These are phyloP conservation scores for Galaxea fascicularis DNA, from an alignment of 92 coral and sea anemone genomes.

Conservation along the genomic window DNA sequence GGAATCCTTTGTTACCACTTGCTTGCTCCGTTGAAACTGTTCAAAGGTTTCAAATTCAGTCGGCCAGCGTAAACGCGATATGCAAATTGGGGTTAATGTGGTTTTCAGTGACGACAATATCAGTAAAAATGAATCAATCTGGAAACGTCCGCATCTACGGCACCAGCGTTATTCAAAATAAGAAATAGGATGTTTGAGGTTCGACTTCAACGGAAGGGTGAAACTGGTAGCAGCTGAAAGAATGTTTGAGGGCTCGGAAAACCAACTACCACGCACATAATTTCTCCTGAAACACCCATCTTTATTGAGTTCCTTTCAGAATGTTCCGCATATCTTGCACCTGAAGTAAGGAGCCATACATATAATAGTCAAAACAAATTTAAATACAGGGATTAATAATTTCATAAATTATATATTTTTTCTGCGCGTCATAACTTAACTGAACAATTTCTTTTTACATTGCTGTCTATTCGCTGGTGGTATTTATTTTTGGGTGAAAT, in stretches of 20 bases:
- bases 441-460: constrained; percentile 51
- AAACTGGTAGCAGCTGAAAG: constrained; percentile 11
- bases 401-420: constrained; percentile 48
- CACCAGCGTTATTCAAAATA: background rate
- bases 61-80: background rate
- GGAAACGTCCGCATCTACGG: background rate
- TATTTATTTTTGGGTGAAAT: constrained; percentile 13
- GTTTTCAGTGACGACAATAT: background rate
- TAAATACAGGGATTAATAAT: constrained; percentile 49
- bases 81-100: background rate
- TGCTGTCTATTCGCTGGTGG: constrained; percentile 30
- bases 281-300: constrained; percentile 54
- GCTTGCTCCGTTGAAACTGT: constrained; percentile 9
- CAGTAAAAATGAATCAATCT: background rate
- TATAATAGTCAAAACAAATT: constrained; percentile 45
- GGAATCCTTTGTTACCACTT: constrained; percentile 7
- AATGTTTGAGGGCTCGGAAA: constrained; percentile 23
- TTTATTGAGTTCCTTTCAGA: constrained; percentile 45
- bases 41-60: background rate
- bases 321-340: constrained; percentile 42
- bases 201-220: constrained; percentile 25
- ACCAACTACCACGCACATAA: constrained; percentile 33
- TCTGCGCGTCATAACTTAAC: constrained; percentile 48
- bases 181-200: background rate
- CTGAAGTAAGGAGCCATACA: constrained; percentile 43